Evolutionary conservation across 2,888 invertebrate genomes (phyloP), one percentile per base, ranked within the genome.

Genomic region (Dendrolimus houi): DNA sequence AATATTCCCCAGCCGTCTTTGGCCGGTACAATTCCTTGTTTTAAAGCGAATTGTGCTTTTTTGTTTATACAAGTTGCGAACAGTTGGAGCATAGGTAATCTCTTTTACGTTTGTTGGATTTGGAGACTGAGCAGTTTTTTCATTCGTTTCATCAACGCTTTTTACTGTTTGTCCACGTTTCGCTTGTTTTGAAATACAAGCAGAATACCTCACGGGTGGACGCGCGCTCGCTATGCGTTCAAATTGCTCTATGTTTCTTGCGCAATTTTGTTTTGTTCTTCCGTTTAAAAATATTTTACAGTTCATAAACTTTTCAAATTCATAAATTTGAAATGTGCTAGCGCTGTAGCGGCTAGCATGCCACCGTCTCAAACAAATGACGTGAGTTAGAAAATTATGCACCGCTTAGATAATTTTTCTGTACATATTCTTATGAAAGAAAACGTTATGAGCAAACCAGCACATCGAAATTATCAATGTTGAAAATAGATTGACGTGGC

Each of bases 1-100:
- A 88, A 90, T 88, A 89, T 89, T 89, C 87, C 73, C 71, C 76
- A 64, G 64, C 72, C 77, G 86, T 87, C 86, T 87, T 85, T 81
- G 75, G 60, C 74, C 53, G 53, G 53, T 17, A 53, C 87, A 85
- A 87, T 86, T 81, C 76, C 74, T 81, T 85, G 81, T 84, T 87
- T 83, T 85, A 83, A 85, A 87, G 74, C 84, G 68, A 85, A 83
- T 87, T 82, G 81, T 77, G 83, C 65, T 80, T 81, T 87, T 89
- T 87, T 89, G 86, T 87, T 86, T 87, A 81, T 87, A 82, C 84
- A 88, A 88, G 86, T 87, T 84, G 82, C 79, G 80, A 83, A 77
- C 87, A 87, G 85, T 83, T 81, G 82, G 84, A 85, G 86, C 87
- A 83, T 79, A 70, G 82, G 86, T 89, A 90, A 89, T 89, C 87